phyloP scores from a whole-genome alignment of 2,888 invertebrate species.

The Thyatira batis region DNA sequence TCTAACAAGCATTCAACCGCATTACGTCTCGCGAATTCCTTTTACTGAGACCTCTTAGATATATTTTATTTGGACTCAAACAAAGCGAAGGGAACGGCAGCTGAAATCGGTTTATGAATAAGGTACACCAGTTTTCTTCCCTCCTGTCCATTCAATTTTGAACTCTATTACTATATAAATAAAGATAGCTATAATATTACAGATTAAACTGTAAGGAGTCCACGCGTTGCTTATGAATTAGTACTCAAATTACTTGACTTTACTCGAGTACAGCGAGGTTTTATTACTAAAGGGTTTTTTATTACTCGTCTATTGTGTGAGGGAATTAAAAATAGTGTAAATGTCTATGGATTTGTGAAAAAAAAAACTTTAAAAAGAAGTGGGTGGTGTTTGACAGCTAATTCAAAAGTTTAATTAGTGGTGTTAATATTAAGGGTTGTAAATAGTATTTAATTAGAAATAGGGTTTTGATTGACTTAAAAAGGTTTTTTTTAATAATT shows the following conservation, averaged over 20 bases:
- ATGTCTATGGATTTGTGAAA: conserved; percentile 39
- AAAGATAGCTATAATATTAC: conserved; percentile 5
- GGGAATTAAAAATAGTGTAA: conserved; percentile 67
- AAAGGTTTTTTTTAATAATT: too few relatives aligned
- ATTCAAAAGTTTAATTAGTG: conserved; percentile 56
- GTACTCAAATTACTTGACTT: conserved; percentile 76
- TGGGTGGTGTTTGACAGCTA: conserved; percentile 48
- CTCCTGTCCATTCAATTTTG: conserved; percentile 5
- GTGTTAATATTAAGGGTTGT: conserved; percentile 43
- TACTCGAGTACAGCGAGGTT: conserved; percentile 50
- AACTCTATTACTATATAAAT: conserved; percentile 5
- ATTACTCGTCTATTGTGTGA: conserved; percentile 37
- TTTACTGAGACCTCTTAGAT: conserved; percentile 63
- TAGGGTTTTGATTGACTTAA: neutral
- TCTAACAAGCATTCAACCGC: conserved; percentile 67
- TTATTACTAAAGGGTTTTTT: conserved; percentile 54
- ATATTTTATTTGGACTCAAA: conserved; percentile 70
- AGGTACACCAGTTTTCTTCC: conserved; percentile 24
- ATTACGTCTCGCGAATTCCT: conserved; percentile 72
- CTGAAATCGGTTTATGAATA: conserved; percentile 62
- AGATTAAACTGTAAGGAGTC: conserved; percentile 15
- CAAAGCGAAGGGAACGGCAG: conserved; percentile 63
- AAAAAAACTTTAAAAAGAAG: conserved; percentile 31
- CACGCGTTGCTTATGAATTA: conserved; percentile 51
- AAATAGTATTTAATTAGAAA: neutral